Evolutionary conservation across 2,888 invertebrate species (phyloP).

Genomic region (Zhuqinia jingwanae): DNA sequence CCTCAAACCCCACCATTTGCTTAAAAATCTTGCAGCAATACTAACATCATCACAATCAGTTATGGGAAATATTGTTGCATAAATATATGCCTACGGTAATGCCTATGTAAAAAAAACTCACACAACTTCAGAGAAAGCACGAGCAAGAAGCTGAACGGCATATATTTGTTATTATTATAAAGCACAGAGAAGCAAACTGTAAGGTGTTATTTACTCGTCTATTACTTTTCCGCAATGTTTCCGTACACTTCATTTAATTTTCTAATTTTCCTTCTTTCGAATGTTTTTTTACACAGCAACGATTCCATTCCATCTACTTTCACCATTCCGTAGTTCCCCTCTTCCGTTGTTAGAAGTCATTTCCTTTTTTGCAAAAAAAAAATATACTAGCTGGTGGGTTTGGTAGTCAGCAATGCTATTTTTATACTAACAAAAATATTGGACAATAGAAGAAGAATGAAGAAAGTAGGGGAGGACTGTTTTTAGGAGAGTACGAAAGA

Average conservation of each 20-base stretch:
- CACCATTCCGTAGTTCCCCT: background rate
- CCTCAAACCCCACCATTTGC: no score
- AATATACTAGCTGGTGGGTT: background rate
- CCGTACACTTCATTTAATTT: slow-evolving; percentile 66
- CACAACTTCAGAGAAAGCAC: background rate
- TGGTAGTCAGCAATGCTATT: background rate
- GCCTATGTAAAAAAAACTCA: no score
- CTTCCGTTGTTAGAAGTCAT: slow-evolving; percentile 28
- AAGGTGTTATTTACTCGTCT: slow-evolving; percentile 61
- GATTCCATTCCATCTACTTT: background rate
- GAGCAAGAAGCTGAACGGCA: background rate
- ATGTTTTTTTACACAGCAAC: slow-evolving; percentile 40
- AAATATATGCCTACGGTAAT: no score
- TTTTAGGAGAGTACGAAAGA: slow-evolving; percentile 28
- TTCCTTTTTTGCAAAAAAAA: slow-evolving; percentile 49
- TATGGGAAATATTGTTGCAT: no score
- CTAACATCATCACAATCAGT: no score
- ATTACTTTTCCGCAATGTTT: slow-evolving; percentile 43
- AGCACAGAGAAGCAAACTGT: background rate
- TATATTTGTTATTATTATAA: background rate
- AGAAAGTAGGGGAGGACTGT: background rate
- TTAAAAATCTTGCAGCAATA: no score
- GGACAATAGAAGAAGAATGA: slow-evolving; percentile 1
- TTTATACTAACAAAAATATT: slow-evolving; percentile 1
- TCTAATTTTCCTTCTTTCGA: slow-evolving; percentile 56